Evolutionary conservation across 2,797 vertebrate species (phyloP).

Genomic region (Falco berigora): DNA sequence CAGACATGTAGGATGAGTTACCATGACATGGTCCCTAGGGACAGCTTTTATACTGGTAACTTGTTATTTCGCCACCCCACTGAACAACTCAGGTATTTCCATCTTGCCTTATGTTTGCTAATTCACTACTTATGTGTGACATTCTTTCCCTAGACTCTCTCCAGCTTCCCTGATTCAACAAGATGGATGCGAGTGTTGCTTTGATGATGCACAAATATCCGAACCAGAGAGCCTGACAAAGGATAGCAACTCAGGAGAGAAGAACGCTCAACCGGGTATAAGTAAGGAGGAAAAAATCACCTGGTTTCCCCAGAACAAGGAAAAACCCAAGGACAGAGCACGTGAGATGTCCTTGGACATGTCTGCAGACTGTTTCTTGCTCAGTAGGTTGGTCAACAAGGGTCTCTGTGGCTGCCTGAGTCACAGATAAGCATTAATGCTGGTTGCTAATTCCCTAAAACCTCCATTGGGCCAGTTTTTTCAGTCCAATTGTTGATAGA

Average conservation of each 20-base stretch:
- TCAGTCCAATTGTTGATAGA: background rate
- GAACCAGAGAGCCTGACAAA: background rate
- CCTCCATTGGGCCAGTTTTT: background rate
- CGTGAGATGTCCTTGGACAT: background rate
- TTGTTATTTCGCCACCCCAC: background rate
- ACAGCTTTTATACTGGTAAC: background rate
- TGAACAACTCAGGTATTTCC: background rate
- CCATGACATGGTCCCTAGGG: background rate
- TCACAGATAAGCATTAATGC: background rate
- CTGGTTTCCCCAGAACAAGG: background rate
- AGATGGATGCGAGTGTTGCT: background rate
- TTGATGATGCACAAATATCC: background rate
- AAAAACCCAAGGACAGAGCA: background rate
- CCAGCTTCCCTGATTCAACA: background rate
- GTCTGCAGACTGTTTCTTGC: background rate
- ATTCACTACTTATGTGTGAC: background rate
- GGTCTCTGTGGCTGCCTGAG: background rate
- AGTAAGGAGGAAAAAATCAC: background rate
- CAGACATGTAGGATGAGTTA: background rate
- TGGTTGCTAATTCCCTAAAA: background rate
- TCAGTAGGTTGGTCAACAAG: background rate
- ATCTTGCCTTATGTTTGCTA: background rate
- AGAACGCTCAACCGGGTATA: background rate
- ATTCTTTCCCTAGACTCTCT: background rate
- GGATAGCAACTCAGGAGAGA: background rate